These are phyloP conservation scores for Pelobates cultripes DNA, from an alignment of 2,797 vertebrate species.

Conservation along the genomic window DNA sequence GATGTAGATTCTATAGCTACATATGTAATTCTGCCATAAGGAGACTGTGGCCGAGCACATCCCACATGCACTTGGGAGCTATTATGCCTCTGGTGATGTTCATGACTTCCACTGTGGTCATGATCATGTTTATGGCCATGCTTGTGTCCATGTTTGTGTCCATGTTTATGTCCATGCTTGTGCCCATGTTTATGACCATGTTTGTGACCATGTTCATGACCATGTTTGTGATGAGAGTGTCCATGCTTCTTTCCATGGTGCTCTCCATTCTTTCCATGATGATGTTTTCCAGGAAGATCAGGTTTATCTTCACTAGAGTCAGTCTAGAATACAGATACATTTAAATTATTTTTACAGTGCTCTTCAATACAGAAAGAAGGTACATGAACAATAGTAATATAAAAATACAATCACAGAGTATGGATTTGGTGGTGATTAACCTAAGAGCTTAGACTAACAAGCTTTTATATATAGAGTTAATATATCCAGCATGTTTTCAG, in stretches of 20 bases:
- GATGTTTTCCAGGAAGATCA: background rate
- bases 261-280: background rate
- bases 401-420: too few species aligned
- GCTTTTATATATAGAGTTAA: too few species aligned
- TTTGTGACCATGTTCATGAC: background rate
- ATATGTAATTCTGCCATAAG: background rate
- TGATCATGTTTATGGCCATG: background rate
- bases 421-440: too few species aligned
- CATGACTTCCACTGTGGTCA: conserved; percentile 11
- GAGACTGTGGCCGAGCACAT: background rate
- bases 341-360: too few species aligned
- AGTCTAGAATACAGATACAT: background rate
- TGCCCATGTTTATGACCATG: background rate
- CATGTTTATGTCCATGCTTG: background rate
- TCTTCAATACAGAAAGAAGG: too few species aligned
- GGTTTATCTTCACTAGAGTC: background rate
- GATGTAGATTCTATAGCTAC: background rate
- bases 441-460: too few species aligned
- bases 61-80: background rate
- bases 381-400: too few species aligned
- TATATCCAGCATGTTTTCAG: too few species aligned
- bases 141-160: background rate
- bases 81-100: background rate
- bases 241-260: background rate
- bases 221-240: background rate